A percentile compares a stretch with the other conserved stretches of the same genome.
These are phyloP conservation scores for Monodelphis domestica DNA, from an alignment of 2,797 vertebrate species.

Conservation along the genomic window DNA sequence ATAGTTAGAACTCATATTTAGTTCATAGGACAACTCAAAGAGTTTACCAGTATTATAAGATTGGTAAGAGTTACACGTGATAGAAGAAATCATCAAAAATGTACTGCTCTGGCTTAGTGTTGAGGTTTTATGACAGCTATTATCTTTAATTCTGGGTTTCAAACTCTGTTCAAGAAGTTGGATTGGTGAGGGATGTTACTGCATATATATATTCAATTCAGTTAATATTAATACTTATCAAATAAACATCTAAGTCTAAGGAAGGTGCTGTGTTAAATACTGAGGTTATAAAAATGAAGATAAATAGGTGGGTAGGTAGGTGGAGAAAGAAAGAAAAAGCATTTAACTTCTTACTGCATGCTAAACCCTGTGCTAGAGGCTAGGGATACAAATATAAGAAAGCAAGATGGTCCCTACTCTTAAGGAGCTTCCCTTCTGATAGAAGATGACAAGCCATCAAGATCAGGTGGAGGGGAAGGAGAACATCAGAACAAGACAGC, in stretches of 20 bases:
- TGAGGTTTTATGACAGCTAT: not conserved
- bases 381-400: not conserved
- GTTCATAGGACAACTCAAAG: too few species aligned
- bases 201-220: not conserved
- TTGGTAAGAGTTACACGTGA: not conserved
- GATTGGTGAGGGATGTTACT: not conserved
- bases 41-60: not conserved
- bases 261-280: not conserved
- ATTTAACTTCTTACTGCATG: not conserved
- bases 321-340: not conserved
- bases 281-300: not conserved
- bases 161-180: not conserved
- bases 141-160: not conserved
- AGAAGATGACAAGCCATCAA: not conserved
- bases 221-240: not conserved
- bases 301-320: not conserved
- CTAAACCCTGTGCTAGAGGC: not conserved
- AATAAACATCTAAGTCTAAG: not conserved
- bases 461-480: not conserved
- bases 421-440: not conserved
- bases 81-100: not conserved
- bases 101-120: not conserved
- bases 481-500: not conserved
- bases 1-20: not conserved
- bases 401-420: not conserved